A percentile compares a stretch with the other conserved stretches of the same genome.
phyloP scores from a whole-genome alignment of 1,140 invertebrate genomes.

The Trichonephila clavipes region DNA sequence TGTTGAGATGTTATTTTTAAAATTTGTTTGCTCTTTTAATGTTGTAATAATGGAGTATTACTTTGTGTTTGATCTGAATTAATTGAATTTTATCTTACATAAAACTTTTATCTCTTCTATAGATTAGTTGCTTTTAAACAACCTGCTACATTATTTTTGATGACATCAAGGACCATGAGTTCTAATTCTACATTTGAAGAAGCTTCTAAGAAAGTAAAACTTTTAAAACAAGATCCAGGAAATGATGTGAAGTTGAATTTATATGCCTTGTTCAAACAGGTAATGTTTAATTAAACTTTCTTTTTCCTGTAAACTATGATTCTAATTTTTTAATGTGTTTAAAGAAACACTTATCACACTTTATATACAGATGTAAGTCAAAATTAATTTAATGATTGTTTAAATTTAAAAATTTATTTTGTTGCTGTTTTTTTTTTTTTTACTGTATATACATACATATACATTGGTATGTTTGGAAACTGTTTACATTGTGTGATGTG shows the following conservation, averaged over 20 bases:
- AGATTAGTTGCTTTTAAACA: neutral
- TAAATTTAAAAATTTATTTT: no score
- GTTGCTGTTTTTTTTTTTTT: no score
- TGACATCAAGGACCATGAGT: neutral
- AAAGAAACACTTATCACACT: no score
- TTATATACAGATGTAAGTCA: no score
- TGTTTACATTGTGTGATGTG: neutral
- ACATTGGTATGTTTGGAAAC: neutral
- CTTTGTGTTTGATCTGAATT: no score
- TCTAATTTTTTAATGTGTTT: no score
- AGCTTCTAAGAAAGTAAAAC: constrained; percentile 56
- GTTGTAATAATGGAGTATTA: no score
- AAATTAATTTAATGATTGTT: no score
- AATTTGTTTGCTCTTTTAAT: no score
- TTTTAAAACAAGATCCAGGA: constrained; percentile 79
- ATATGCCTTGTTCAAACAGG: constrained; percentile 85
- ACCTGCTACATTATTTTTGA: neutral
- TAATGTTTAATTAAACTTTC: constrained; percentile 74
- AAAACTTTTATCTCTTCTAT: neutral
- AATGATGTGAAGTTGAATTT: constrained; percentile 84
- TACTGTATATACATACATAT: no score
- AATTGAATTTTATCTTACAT: neutral
- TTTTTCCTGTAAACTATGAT: no score
- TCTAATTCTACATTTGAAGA: constrained; percentile 53
- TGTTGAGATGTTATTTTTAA: no score